These are phyloP conservation scores for Caenorhabditis elegans DNA, from an alignment of 1,140 invertebrate genomes.

Conservation along the genomic window DNA sequence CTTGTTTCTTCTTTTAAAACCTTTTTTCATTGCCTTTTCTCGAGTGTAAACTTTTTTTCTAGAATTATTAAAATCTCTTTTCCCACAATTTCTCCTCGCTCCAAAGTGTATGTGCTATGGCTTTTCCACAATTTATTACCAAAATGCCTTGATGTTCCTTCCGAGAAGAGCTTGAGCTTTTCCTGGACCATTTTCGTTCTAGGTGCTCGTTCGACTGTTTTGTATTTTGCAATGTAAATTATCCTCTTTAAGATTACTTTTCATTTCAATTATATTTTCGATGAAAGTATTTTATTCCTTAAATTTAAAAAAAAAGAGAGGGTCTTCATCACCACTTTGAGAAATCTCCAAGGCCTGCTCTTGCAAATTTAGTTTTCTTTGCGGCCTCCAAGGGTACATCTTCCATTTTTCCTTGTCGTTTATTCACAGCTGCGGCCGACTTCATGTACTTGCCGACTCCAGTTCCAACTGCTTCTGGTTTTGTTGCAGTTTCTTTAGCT, in stretches of 20 bases:
- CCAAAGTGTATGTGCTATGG: not conserved
- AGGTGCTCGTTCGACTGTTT: not conserved
- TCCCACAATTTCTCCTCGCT: not conserved
- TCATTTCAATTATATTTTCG: too few species aligned
- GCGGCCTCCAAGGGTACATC: not conserved
- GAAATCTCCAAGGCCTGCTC: not conserved
- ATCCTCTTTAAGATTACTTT: not conserved
- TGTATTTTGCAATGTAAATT: slow-evolving; percentile 29
- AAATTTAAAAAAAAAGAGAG: not conserved
- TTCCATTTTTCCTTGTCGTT: slow-evolving; percentile 8
- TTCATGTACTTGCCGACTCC: slow-evolving; percentile 63
- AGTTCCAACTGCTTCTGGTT: slow-evolving; percentile 53
- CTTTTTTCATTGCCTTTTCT: not conserved
- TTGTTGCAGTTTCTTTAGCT: slow-evolving; percentile 21
- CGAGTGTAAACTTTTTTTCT: not conserved
- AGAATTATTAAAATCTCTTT: too few species aligned
- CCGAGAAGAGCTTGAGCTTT: not conserved
- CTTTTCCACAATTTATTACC: not conserved
- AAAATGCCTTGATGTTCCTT: not conserved
- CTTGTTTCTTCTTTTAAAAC: too few species aligned
- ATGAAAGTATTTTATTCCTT: too few species aligned
- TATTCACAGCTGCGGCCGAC: not conserved
- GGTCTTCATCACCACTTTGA: not conserved
- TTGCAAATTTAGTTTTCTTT: slow-evolving; percentile 4
- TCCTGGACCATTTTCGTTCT: not conserved